Evolutionary conservation across 2,797 vertebrate species (phyloP).

Genomic region (Neosilurus hyrtlii): DNA sequence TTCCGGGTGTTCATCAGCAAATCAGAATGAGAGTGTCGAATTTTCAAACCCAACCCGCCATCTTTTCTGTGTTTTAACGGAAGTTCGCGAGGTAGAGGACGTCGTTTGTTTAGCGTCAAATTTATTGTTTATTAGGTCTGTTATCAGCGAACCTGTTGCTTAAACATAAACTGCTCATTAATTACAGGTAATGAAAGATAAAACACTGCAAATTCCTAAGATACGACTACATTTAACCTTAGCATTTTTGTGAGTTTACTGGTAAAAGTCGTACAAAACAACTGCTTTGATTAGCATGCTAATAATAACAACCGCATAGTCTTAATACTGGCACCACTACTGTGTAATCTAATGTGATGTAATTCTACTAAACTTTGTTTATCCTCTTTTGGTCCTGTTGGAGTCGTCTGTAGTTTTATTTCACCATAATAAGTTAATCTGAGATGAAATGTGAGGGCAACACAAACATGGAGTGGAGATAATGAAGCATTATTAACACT

Average conservation of each 20-base stretch:
- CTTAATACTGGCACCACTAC: not conserved
- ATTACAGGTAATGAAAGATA: too few relatives aligned
- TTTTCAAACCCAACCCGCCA: slow-evolving; percentile 69
- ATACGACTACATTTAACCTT: not conserved
- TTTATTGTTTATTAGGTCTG: not conserved
- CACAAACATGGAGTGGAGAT: not conserved
- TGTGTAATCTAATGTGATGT: too few relatives aligned
- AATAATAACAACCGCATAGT: not conserved
- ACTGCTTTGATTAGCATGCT: not conserved
- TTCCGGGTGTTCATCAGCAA: slow-evolving; percentile 50
- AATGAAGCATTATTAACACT: not conserved
- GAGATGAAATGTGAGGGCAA: not conserved
- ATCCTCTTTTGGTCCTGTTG: not conserved
- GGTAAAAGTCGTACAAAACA: not conserved
- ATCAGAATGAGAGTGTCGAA: slow-evolving; percentile 51
- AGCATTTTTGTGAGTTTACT: not conserved
- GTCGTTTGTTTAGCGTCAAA: slow-evolving; percentile 17
- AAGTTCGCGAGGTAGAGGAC: not conserved
- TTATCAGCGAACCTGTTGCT: not conserved
- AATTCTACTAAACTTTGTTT: not conserved
- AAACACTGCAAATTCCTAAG: not conserved
- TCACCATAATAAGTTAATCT: not conserved
- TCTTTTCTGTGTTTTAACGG: slow-evolving; percentile 48
- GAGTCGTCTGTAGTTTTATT: not conserved
- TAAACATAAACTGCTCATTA: not conserved